Percentiles rank a stretch among this genome's conserved stretches.
Conservation (phyloP, 2,113 vertebrate species). For the Willisornis vidua region DNA sequence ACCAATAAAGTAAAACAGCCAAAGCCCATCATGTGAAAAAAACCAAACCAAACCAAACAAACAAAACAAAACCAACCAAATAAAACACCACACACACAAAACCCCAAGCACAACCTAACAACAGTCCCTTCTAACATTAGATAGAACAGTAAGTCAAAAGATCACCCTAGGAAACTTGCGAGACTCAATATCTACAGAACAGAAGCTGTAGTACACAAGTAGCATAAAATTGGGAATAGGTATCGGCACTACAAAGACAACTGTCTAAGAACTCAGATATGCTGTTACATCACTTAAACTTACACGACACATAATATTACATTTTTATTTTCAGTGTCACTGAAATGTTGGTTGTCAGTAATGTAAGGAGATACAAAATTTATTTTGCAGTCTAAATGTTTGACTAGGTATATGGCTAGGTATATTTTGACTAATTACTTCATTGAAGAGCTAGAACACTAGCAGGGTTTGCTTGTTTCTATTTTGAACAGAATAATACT, state of each 20-base stretch:
- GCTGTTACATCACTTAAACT: neutral
- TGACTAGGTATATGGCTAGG: neutral
- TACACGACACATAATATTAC: neutral
- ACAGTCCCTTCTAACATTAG: neutral
- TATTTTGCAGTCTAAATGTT: neutral
- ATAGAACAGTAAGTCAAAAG: neutral
- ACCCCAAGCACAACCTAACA: fast-evolving
- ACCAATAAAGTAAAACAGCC: neutral
- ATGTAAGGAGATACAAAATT: neutral
- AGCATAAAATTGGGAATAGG: neutral
- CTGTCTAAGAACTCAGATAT: neutral
- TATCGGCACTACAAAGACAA: neutral
- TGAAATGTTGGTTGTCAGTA: neutral
- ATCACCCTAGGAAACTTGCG: neutral
- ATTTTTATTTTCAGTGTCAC: neutral
- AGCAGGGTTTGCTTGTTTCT: neutral
- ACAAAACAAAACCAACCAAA: neutral
- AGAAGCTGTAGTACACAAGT: neutral
- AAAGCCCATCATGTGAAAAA: neutral
- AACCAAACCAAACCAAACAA: neutral
- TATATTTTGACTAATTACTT: neutral
- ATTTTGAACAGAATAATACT: neutral
- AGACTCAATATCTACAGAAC: neutral
- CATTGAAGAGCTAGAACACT: neutral
- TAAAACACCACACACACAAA: too few relatives aligned